A percentile compares a stretch with the other conserved stretches of the same genome.
These are phyloP conservation scores for Rutilus rutilus DNA, from an alignment of 2,113 vertebrate species.

Conservation along the genomic window DNA sequence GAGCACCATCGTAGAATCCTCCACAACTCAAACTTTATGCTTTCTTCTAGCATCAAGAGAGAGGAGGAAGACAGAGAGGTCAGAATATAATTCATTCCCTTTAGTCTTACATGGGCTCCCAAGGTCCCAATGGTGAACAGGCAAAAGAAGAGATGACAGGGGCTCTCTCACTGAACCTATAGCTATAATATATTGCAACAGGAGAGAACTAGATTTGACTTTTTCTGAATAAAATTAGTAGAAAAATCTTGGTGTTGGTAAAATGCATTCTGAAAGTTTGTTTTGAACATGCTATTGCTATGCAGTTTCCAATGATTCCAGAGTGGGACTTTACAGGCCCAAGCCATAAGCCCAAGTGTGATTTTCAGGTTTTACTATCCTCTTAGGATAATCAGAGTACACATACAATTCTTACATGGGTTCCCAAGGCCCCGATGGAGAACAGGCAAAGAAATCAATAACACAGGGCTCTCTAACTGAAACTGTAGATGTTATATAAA, in stretches of 20 bases:
- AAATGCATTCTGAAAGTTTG: neutral
- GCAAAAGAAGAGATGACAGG: neutral
- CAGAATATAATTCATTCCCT: slow-evolving; percentile 20
- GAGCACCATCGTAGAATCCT: slow-evolving; percentile 10
- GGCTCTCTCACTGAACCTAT: neutral
- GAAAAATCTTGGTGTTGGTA: neutral
- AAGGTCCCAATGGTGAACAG: slow-evolving; percentile 11
- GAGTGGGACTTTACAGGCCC: neutral
- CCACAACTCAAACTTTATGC: slow-evolving; percentile 40
- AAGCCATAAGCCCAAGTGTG: neutral
- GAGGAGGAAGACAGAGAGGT: slow-evolving; percentile 20
- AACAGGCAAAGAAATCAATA: neutral
- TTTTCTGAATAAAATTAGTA: neutral
- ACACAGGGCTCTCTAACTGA: neutral
- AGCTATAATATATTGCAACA: neutral
- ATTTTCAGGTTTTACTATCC: neutral
- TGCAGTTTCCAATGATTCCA: neutral
- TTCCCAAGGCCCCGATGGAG: neutral
- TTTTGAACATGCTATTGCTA: neutral
- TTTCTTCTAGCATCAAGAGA: slow-evolving; percentile 8
- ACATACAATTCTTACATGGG: neutral
- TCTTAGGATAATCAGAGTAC: neutral
- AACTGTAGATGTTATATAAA: neutral
- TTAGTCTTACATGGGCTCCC: neutral
- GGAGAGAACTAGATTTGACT: neutral